Percentiles rank a stretch among this genome's conserved stretches.
Evolutionary conservation across 2,113 vertebrate genomes (phyloP).

Genomic region (Prunella fulvescens): DNA sequence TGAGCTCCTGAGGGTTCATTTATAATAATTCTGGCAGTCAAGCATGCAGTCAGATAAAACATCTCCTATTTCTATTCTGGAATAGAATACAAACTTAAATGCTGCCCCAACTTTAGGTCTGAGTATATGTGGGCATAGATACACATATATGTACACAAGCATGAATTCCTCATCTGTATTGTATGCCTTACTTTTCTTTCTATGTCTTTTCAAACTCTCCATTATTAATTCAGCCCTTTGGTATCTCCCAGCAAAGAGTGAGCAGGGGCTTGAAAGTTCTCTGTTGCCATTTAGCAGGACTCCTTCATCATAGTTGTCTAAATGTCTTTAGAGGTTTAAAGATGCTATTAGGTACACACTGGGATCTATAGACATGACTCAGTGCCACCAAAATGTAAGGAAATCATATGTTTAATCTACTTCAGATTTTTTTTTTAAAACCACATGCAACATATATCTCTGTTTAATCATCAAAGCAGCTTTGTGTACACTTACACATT

Average conservation of each 20-base stretch:
- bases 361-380: neutral
- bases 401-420: neutral
- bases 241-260: neutral
- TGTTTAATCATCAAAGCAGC: neutral
- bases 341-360: neutral
- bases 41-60: neutral
- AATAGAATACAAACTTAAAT: neutral
- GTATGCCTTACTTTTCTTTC: neutral
- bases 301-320: neutral
- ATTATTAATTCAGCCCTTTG: neutral
- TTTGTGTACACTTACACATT: neutral
- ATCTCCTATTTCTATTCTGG: neutral
- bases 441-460: neutral
- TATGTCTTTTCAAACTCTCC: neutral
- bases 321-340: neutral
- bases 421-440: neutral
- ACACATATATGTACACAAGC: neutral
- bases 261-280: neutral
- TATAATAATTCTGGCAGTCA: neutral
- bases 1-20: neutral
- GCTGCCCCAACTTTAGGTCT: neutral
- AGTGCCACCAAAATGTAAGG: neutral
- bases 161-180: neutral
- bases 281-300: neutral
- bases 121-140: neutral